Base-by-base conservation (phyloP, 2,797 vertebrate species). In the Danio aesculapii region DNA sequence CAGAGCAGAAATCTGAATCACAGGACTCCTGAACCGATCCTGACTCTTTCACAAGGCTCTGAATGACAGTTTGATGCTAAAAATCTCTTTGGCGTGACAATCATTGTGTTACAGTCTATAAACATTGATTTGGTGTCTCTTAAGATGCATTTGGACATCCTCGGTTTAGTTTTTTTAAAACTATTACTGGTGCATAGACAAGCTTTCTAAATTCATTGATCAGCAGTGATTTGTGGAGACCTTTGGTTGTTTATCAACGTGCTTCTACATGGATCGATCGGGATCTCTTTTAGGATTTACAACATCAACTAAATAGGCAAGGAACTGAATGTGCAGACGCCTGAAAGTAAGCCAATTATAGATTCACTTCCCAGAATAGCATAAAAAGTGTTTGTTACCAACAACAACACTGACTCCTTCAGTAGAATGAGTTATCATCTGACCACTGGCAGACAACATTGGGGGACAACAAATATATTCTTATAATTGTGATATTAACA, bases 101-200 rank as follows among this genome's bases (percentile, higher is more conserved):
- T 21, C 21, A 57, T 55, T 41, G 43, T 43, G 61, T 53, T 64
- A 13, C n/a, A 64, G 39, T 76, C 62, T 30, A 44, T 76, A 66
- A 30, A 30, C 50, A 76, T 66, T 55, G 74, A 55, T 64, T 21
- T 21, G 39, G n/a, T 8, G 12, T 8, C 5, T 55, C 12, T 53
- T 12, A 7, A 59, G 30, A 71, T 43, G 39, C 3, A 19, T 44
- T 52, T 53, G 21, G 8, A 21, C 21, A 16, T 16, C 12, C 4
- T 9, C 70, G 11, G 14, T 46, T 61, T n/a, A 0, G 17, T 30
- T 41, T 44, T 53, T 61, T 39, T n/a, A 47, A 44, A 76, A 7
- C 61, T 5, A 2, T 64, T 8, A 12, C 30, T 62, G 49, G 61
- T 55, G 11, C 39, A 72, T 57, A n/a, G 71, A 73, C 8, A 59